Evolutionary conservation across 2,113 vertebrate genomes (phyloP).

Genomic region (Jacana jacana): DNA sequence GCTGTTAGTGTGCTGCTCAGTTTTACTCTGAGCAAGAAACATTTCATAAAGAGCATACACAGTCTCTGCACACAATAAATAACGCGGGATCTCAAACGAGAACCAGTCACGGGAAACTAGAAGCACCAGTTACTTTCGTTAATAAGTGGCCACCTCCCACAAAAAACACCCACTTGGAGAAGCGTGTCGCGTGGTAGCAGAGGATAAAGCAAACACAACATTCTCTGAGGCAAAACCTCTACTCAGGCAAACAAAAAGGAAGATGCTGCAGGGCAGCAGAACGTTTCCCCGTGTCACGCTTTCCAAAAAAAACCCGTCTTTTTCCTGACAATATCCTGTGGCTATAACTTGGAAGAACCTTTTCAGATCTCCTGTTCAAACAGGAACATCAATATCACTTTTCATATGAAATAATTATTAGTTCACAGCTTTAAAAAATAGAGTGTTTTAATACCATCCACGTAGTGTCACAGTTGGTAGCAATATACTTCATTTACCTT

Average conservation of each 20-base stretch:
- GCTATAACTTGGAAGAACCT: background rate
- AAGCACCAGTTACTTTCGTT: background rate
- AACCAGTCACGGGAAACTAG: background rate
- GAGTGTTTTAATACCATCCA: background rate
- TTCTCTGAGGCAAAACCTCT: background rate
- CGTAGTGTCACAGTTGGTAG: background rate
- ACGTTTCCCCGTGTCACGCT: background rate
- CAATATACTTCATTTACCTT: background rate
- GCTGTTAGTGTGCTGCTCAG: background rate
- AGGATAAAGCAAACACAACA: background rate
- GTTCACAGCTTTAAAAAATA: background rate
- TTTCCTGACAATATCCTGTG: background rate
- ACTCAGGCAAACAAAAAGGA: background rate
- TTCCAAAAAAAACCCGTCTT: background rate
- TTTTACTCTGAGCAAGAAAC: background rate
- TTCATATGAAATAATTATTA: background rate
- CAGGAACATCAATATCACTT: background rate
- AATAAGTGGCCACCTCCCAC: background rate
- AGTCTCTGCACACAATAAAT: background rate
- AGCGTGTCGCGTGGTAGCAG: background rate
- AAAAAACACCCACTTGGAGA: background rate
- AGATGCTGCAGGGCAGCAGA: background rate
- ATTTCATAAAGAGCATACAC: background rate
- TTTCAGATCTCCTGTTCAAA: background rate
- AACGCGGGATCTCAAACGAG: background rate